phyloP scores from a whole-genome alignment of 2,797 vertebrate species.

The Aulostomus chinensis region DNA sequence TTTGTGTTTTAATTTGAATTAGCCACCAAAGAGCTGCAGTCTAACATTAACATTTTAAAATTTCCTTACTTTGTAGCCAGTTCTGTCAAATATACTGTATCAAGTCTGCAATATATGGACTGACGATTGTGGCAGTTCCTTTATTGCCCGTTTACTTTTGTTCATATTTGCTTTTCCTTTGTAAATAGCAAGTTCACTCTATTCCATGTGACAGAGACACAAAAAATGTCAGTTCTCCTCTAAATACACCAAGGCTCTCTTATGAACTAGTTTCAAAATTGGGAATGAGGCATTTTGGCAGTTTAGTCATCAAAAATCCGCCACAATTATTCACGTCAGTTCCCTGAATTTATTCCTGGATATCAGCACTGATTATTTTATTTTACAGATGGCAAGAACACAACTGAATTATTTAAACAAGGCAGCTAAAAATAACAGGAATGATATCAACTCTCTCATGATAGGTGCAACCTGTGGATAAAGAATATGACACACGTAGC shows the following conservation, averaged over 20 bases:
- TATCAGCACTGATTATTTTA: constrained; percentile 29
- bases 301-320: constrained; percentile 19
- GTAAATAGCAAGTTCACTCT: constrained; percentile 77
- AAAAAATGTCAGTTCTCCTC: constrained; percentile 72
- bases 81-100: too few species aligned
- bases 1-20: constrained; percentile 16
- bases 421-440: constrained; percentile 60
- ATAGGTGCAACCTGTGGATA: constrained; percentile 24
- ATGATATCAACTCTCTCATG: constrained; percentile 40
- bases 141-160: constrained; percentile 56
- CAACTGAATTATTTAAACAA: constrained; percentile 54
- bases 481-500: constrained; percentile 8
- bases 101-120: constrained; percentile 33
- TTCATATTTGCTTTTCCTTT: constrained; percentile 68
- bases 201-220: constrained; percentile 61
- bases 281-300: constrained; percentile 7
- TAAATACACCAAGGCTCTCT: constrained; percentile 73
- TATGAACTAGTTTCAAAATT: constrained; percentile 33
- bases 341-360: constrained; percentile 19
- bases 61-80: too few species aligned
- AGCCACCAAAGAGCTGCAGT: not conserved
- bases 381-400: constrained; percentile 44
- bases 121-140: constrained; percentile 48
- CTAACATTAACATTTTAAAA: not conserved
- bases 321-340: too few species aligned